Base-by-base conservation (phyloP, 2,888 invertebrate species). In the Morpho helenor region DNA sequence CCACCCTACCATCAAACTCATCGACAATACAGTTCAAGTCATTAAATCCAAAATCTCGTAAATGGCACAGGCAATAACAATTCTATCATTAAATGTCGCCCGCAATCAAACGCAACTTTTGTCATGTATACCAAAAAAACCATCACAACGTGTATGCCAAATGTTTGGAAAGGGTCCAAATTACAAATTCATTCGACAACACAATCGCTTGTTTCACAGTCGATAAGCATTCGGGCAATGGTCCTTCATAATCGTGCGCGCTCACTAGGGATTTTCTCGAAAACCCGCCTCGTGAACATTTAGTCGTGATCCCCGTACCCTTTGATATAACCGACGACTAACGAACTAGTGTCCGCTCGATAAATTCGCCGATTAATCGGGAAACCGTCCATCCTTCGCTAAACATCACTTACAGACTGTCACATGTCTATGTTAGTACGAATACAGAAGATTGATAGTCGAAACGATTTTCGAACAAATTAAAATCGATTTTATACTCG, bases 311-410 rank as follows among this genome's bases (percentile, higher is more conserved):
- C 67, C 79, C 73, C 72, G 75, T 74, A 72, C 72, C 73, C 79
- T 87, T 87, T 86, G 87, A 87, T 82, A 76, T 75, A 60, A 67
- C 77, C 85, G 84, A 79, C 86, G 68, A 73, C 79, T 84, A 85
- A 84, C 82, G 76, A 84, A 81, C 74, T 65, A 74, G 76, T 77
- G 77, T 70, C 77, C 75, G 74, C 78, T 73, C 73, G 77, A 78
- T 80, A 68, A 68, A 69, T 70, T 67, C 66, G 62, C 64, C 62
- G 71, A 81, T 78, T 79, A 81, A 77, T 75, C 68, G 70, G 73
- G 79, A 75, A 77, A 66, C 72, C 69, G 71, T 72, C 73, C 70
- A 73, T 74, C 74, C 69, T 68, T 61, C 51, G 74, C 74, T 80
- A 79, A 85, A 81, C 80, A 78, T 60, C 63, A 59, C 60, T 61